Evolutionary conservation across 2,113 vertebrate species (phyloP).

Genomic region (Dipodomys stephensi): DNA sequence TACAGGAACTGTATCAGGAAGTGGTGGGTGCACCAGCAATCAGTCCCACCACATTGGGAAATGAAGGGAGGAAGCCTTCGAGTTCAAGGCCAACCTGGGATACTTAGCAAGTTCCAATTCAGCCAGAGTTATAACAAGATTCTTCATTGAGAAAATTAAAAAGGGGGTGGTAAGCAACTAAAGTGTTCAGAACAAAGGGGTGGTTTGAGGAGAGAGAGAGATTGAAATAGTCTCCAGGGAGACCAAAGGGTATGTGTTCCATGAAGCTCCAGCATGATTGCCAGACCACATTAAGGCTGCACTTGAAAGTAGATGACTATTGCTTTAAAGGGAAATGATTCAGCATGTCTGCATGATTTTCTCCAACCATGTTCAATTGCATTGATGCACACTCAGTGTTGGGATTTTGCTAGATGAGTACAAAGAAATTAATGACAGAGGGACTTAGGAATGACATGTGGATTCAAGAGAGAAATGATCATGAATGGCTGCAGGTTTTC

Average conservation of each 20-base stretch:
- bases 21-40: no score
- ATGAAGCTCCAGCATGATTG: not conserved
- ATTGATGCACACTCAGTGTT: not conserved
- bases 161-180: not conserved
- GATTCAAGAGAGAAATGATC: not conserved
- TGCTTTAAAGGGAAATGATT: constrained; percentile 47
- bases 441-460: not conserved
- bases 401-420: not conserved
- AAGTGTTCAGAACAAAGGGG: not conserved
- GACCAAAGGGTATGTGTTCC: not conserved
- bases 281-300: not conserved
- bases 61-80: not conserved
- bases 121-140: no score
- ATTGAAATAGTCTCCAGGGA: not conserved
- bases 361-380: not conserved
- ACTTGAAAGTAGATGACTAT: constrained; percentile 5
- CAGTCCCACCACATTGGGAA: not conserved
- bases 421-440: not conserved
- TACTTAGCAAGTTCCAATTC: not conserved
- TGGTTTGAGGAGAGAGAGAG: not conserved
- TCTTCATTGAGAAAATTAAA: no score
- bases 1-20: not conserved
- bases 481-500: not conserved
- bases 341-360: not conserved
- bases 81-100: not conserved